phyloP scores from a whole-genome alignment of 2,888 invertebrate genomes.

The Microchrysa polita region DNA sequence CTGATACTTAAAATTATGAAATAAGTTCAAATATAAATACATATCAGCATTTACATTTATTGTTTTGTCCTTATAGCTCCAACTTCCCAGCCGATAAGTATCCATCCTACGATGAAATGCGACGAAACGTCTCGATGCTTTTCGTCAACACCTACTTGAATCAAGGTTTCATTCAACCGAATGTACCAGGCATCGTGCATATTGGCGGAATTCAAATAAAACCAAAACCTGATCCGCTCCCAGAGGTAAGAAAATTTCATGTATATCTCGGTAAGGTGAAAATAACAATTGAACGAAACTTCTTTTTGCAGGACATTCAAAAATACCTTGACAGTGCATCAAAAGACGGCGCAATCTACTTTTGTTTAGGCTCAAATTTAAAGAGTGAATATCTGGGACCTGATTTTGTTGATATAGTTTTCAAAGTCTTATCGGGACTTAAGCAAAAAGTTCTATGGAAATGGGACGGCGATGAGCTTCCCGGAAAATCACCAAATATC shows the following conservation, averaged over 20 bases:
- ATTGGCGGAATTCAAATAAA: conserved; percentile 66
- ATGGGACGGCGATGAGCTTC: conserved; percentile 55
- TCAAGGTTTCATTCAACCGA: conserved; percentile 58
- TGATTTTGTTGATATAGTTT: conserved; percentile 13
- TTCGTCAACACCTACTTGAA: conserved; percentile 63
- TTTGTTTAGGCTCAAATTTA: conserved; percentile 49
- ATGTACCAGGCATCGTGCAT: conserved; percentile 61
- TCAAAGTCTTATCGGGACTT: conserved; percentile 50
- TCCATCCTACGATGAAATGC: conserved; percentile 55
- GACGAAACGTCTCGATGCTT: conserved; percentile 60
- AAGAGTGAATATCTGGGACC: conserved; percentile 46
- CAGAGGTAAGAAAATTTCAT: conserved; percentile 45
- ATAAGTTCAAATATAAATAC: too few species aligned
- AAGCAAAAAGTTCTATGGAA: conserved; percentile 59
- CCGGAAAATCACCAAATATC: conserved; percentile 57
- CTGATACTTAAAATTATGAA: too few species aligned
- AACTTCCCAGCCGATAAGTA: conserved; percentile 50
- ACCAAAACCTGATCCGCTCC: conserved; percentile 52
- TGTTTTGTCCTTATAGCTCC: too few species aligned
- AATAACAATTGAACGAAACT: too few species aligned
- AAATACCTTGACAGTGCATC: conserved; percentile 40
- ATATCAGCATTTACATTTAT: too few species aligned
- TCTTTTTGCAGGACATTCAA: conserved; percentile 42
- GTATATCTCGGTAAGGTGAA: too few species aligned
- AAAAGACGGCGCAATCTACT: conserved; percentile 50